phyloP scores from a whole-genome alignment of 2,797 vertebrate genomes.

The Sebastes matsubarae region DNA sequence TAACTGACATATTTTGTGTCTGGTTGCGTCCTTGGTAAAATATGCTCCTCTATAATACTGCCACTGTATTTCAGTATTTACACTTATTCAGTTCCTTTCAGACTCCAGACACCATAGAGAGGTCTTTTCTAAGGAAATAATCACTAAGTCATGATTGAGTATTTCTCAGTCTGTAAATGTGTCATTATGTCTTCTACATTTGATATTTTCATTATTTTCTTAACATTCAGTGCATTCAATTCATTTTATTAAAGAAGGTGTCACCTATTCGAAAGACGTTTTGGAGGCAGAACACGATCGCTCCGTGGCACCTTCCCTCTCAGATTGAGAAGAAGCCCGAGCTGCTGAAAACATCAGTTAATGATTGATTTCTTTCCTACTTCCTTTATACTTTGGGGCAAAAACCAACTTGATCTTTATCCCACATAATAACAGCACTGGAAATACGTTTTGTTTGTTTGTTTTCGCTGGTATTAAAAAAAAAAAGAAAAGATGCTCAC shows the following conservation, averaged over 20 bases:
- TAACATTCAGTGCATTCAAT: background rate
- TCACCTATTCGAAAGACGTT: background rate
- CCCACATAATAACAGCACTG: conserved; percentile 62
- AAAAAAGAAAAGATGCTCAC: conserved; percentile 10
- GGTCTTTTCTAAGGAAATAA: background rate
- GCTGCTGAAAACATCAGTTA: conserved; percentile 33
- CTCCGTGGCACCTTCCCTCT: background rate
- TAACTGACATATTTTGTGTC: background rate
- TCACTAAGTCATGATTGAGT: background rate
- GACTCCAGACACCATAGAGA: background rate
- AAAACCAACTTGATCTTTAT: conserved; percentile 68
- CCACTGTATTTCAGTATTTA: background rate
- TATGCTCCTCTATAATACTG: background rate
- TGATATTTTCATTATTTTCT: background rate
- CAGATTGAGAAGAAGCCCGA: background rate
- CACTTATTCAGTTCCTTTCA: background rate
- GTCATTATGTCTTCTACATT: background rate
- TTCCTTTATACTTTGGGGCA: conserved; percentile 60
- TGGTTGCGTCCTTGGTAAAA: background rate
- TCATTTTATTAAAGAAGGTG: background rate
- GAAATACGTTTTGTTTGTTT: conserved; percentile 55
- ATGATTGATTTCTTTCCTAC: conserved; percentile 53
- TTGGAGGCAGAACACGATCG: background rate
- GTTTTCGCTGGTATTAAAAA: conserved; percentile 51
- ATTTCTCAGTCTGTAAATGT: background rate